phyloP scores from a whole-genome alignment of 53 echinoderm and acorn worm genomes.

The Hippasteria phrygiana region DNA sequence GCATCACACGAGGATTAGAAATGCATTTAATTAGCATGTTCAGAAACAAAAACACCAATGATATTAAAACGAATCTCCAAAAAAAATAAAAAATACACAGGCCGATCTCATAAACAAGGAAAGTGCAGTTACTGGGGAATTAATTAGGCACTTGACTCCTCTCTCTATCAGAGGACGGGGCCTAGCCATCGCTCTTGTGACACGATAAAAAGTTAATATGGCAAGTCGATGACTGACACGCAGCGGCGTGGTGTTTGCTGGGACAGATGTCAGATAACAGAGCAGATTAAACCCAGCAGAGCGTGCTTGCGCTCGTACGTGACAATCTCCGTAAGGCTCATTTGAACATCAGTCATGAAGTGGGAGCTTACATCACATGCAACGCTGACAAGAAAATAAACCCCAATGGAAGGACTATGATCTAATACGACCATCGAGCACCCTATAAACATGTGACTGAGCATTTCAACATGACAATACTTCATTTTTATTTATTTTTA shows the following conservation, averaged over 20 bases:
- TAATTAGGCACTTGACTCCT: neutral
- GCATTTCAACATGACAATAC: too few relatives aligned
- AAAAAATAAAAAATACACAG: neutral
- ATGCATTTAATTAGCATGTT: neutral
- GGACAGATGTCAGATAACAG: conserved; percentile 15
- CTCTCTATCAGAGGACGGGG: neutral
- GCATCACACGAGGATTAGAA: too few relatives aligned
- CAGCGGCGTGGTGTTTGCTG: neutral
- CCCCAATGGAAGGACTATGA: too few relatives aligned
- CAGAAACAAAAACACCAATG: neutral
- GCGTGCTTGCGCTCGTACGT: conserved; percentile 1
- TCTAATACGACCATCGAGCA: too few relatives aligned
- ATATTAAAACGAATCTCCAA: neutral
- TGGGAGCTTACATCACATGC: neutral
- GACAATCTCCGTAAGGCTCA: neutral
- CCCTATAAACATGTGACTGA: too few relatives aligned
- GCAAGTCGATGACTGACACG: conserved; percentile 24
- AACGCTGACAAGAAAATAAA: neutral
- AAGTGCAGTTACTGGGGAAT: conserved; percentile 26
- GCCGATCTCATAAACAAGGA: neutral
- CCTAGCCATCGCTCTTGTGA: neutral
- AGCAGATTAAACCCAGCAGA: conserved; percentile 32
- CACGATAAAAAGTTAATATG: conserved; percentile 42
- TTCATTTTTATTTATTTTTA: too few relatives aligned
- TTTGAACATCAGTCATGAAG: neutral